Percentiles rank a stretch among this genome's conserved stretches.
Conservation (phyloP, 2,113 vertebrate genomes). For the Elanus axillaris region DNA sequence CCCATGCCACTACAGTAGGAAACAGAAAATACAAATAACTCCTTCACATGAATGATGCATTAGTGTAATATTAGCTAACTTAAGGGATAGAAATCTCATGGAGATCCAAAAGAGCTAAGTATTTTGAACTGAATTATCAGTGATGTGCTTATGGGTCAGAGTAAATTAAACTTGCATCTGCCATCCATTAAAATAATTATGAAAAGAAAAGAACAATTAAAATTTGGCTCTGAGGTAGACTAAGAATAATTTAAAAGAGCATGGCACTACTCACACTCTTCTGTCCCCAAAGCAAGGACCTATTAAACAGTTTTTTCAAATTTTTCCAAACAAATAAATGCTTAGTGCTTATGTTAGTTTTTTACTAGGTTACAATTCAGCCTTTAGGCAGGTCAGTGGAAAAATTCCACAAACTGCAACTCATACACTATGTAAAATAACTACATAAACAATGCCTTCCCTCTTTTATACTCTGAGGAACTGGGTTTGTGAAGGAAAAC, state of each 20-base stretch:
- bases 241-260: neutral
- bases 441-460: neutral
- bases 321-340: neutral
- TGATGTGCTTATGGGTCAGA: neutral
- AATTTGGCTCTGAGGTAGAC: neutral
- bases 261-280: neutral
- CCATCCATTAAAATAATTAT: neutral
- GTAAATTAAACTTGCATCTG: neutral
- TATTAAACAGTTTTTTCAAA: neutral
- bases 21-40: neutral
- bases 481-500: neutral
- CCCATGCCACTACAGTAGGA: neutral
- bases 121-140: neutral
- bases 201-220: neutral
- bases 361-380: neutral
- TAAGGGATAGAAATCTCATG: neutral
- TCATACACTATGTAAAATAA: rapidly evolving
- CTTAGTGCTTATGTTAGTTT: neutral
- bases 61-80: neutral
- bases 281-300: neutral
- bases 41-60: neutral
- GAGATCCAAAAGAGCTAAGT: neutral
- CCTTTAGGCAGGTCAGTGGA: neutral
- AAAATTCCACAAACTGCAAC: neutral
- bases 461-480: neutral